Conservation (phyloP, 2,797 vertebrate genomes). For the Rhinichthys osculus region DNA sequence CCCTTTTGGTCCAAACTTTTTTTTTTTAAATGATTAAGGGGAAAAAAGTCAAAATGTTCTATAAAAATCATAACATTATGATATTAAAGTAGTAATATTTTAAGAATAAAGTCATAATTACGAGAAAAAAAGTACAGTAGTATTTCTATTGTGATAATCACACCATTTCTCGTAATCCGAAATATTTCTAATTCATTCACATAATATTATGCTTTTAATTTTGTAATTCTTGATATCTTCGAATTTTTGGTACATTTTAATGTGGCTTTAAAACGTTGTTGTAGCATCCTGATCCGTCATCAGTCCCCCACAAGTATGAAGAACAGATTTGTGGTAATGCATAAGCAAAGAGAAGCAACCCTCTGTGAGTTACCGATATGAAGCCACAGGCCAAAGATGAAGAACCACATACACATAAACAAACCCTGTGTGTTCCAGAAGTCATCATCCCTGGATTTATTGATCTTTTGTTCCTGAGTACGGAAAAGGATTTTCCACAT, state of each 20-base stretch:
- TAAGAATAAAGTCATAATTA: not conserved
- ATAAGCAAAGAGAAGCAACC: conserved; percentile 33
- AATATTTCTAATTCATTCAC: not conserved
- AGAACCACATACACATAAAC: conserved; percentile 33
- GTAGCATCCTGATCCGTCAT: conserved; percentile 28
- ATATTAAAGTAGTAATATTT: not conserved
- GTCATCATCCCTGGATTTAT: conserved; percentile 27
- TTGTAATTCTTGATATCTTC: not conserved
- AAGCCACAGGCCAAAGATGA: conserved; percentile 51
- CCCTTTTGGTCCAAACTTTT: not conserved
- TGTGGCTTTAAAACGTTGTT: not conserved
- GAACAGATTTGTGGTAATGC: conserved; percentile 44
- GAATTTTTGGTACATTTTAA: not conserved
- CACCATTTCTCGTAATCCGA: not conserved
- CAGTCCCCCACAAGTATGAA: conserved; percentile 30
- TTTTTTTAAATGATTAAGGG: not conserved
- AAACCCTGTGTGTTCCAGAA: conserved; percentile 6
- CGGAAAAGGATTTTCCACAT: conserved; percentile 19
- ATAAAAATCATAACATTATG: not conserved
- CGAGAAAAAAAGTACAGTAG: not conserved
- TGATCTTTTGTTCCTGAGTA: conserved; percentile 18
- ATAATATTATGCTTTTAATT: not conserved
- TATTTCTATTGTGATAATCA: conserved; percentile 30
- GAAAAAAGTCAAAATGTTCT: not conserved
- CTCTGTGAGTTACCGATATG: conserved; percentile 1